Evolutionary conservation across 2,888 invertebrate species (phyloP).

Genomic region (Acanthosoma haemorrhoidale): DNA sequence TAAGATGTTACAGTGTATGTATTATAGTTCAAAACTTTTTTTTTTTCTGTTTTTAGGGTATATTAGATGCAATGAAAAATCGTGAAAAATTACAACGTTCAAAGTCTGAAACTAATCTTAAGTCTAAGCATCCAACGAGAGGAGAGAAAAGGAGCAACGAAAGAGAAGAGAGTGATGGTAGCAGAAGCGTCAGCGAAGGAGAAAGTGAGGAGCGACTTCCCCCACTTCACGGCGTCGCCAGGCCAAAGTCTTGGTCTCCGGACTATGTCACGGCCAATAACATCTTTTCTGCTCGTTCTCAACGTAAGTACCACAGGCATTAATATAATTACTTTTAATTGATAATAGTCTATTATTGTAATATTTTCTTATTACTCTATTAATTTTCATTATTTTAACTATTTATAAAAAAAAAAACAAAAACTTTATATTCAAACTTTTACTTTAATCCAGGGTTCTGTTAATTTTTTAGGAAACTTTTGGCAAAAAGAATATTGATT

Average conservation of each 20-base stretch:
- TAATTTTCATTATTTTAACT: no score
- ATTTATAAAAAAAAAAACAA: no score
- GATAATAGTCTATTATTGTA: background rate
- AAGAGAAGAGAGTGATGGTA: conserved; percentile 40
- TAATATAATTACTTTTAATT: background rate
- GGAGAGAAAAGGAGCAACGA: conserved; percentile 5
- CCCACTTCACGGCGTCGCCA: conserved; percentile 50
- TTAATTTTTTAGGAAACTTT: no score
- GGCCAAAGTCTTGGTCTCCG: conserved; percentile 71
- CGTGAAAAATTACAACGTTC: conserved; percentile 86
- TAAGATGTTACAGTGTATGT: no score
- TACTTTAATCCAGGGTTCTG: no score
- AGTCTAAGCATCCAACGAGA: conserved; percentile 47
- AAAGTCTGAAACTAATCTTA: conserved; percentile 86
- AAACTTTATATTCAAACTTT: no score
- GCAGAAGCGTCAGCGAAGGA: conserved; percentile 43
- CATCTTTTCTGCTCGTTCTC: conserved; percentile 45
- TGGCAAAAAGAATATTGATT: no score
- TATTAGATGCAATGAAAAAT: conserved; percentile 93
- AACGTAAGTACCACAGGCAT: background rate
- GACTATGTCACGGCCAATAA: conserved; percentile 59
- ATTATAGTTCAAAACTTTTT: conserved; percentile 4
- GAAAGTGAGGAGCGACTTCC: conserved; percentile 52
- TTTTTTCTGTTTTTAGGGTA: conserved; percentile 59
- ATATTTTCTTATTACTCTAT: background rate